Evolutionary conservation across 2,888 invertebrate genomes (phyloP), one percentile per base, ranked within the genome.

Genomic region (Lumbricus terrestris): DNA sequence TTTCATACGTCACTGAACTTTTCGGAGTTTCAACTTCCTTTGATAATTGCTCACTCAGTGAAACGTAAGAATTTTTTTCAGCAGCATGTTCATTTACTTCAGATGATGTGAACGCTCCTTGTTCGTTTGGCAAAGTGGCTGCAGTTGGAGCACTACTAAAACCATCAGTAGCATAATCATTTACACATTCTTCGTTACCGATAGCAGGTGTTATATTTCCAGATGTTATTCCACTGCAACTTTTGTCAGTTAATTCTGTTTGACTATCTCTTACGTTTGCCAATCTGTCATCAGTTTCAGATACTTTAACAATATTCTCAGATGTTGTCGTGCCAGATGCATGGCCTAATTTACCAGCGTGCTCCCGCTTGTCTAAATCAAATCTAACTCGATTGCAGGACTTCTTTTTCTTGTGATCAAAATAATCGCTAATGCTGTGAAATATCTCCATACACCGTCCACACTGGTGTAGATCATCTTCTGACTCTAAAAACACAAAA

Each of bases 391-490:
- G 37, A 38, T 18, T 23, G 54, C 92, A 92, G 6, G 89, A 54
- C 42, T 90, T 91, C 20, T 85, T 69, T 85, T 92, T 92, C 90
- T 92, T 92, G 91, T 92, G 92, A 23, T 37, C 33, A 88, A 92
- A 91, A 90, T 92, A 92, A 20, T 88, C 90, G 38, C 91, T 90
- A 42, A 92, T 90, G 38, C 85, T 88, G 20, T 82, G 42, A 90
- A 92, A 92, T 20, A 90, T 23, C 33, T 90, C 88, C 88, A 91
- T 92, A 88, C 92, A 92, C 34, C 92, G 33, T 20, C 92, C 92
- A 89, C 92, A 92, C 82, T 92, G 92, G 88, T 92, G 92, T 11
- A 91, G 69, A 83, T 92, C 92, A n/a, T 92, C 92, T 85, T 91
- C 91, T 91, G 91, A 89, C 11, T 40, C 85, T 38, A 29, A 90